Conservation (phyloP, 2,888 invertebrate species). For the Corbicula japonica region DNA sequence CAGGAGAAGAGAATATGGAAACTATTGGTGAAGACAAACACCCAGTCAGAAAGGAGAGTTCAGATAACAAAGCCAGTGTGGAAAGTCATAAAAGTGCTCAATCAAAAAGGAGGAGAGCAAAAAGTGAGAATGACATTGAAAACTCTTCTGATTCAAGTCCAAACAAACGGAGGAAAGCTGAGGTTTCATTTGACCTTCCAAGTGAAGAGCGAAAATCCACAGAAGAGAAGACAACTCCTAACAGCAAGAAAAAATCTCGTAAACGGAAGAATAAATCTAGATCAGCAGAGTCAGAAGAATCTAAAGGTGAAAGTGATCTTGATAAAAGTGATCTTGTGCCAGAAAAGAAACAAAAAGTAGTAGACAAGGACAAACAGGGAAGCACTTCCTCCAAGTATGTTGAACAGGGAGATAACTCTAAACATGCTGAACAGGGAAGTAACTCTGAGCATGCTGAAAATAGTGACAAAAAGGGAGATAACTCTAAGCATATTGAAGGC, state of each 20-base stretch:
- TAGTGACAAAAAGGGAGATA: slow-evolving; percentile 11
- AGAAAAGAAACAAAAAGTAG: slow-evolving; percentile 52
- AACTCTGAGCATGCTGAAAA: slow-evolving; percentile 15
- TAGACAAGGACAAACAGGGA: slow-evolving; percentile 13
- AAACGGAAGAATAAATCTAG: slow-evolving; percentile 65
- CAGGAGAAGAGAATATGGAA: slow-evolving; percentile 12
- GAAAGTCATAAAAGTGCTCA: slow-evolving; percentile 56
- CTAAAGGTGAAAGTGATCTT: slow-evolving; percentile 42
- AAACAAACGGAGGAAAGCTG: slow-evolving; percentile 51
- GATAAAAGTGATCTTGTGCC: slow-evolving; percentile 44
- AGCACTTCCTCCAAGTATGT: no score
- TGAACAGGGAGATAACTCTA: slow-evolving; percentile 26
- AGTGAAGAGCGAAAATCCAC: slow-evolving; percentile 21
- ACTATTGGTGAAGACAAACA: background rate
- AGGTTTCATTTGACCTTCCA: slow-evolving; percentile 44
- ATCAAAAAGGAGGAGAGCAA: slow-evolving; percentile 57
- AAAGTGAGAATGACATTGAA: slow-evolving; percentile 72
- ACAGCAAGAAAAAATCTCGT: slow-evolving; percentile 58
- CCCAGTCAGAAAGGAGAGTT: background rate
- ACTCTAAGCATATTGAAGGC: background rate
- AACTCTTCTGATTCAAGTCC: slow-evolving; percentile 41
- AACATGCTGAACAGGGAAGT: background rate
- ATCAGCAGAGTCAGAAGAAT: slow-evolving; percentile 39
- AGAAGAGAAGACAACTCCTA: slow-evolving; percentile 19
- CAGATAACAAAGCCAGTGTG: no score